Base-by-base conservation (phyloP, 2,113 vertebrate genomes). In the Pholis gunnellus region DNA sequence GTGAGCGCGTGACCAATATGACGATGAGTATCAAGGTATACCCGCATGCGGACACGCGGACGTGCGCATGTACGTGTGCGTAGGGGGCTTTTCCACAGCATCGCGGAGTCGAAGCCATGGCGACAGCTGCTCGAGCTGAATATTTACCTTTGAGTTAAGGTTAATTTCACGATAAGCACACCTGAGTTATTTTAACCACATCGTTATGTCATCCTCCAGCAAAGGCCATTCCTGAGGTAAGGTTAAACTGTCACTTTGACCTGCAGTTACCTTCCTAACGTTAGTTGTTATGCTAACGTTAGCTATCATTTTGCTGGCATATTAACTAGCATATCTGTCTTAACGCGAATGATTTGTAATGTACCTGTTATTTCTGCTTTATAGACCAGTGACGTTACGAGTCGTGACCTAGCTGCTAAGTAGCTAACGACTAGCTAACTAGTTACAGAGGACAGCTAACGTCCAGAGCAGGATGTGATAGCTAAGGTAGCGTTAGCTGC, bases 71-170 rank as follows among this genome's bases (percentile, higher is more conserved):
- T 0, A 38, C 6, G 56, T n/a, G 61, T 36, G 54, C n/a, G 27
- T 20, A 38, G 9, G 72, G 48, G 67, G 57, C 4, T 63, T 75
- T 72, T 80, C 80, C 31, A 6, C 36, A 13, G 70, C 25, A 59
- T 60, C 48, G 48, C 52, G 56, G 13, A 87, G 71, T 40, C 57
- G 52, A 25, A 86, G 71, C 78, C 81, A 81, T 76, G 86, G 87
- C 56, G 31, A 75, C 76, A 29, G 52, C 76, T 3, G 5, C 36
- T 61, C 22, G 0, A 5, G 27, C 63, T 15, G 34, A 64, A 71
- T 34, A 15, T 14, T 0, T 48, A 6, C 14, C 6, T 67, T 44
- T 76, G 1, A 31, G 14, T 22, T 8, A 0, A 40, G 46, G 9
- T 18, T 25, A 64, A 31, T 3, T 42, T 0, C 1, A 34, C 9